Percentiles rank a stretch among this genome's conserved stretches.
phyloP scores from a whole-genome alignment of 2,113 vertebrate genomes.

The Electrona antarctica region DNA sequence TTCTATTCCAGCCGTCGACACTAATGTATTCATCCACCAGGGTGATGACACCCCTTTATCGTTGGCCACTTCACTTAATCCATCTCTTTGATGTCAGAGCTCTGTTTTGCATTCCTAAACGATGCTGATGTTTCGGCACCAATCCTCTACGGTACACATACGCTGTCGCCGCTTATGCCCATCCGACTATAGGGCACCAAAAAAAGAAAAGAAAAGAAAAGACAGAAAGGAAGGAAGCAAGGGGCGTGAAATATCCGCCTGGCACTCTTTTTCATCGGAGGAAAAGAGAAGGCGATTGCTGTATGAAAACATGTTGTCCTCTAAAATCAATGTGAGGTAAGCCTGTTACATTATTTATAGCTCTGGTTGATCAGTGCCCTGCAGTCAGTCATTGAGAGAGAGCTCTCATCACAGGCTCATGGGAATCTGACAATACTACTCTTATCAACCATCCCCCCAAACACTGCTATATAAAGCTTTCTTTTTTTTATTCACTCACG shows the following conservation, averaged over 20 bases:
- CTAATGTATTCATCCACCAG: slow-evolving; percentile 48
- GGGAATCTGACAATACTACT: slow-evolving; percentile 56
- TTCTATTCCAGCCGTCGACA: slow-evolving; percentile 36
- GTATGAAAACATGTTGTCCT: slow-evolving; percentile 39
- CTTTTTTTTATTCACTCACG: slow-evolving; percentile 28
- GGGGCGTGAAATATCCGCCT: not conserved
- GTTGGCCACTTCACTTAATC: slow-evolving; percentile 43
- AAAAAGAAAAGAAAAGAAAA: not conserved
- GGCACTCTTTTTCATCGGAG: slow-evolving; percentile 13
- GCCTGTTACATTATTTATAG: slow-evolving; percentile 50
- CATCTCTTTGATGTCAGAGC: slow-evolving; percentile 41
- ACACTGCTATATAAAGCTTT: slow-evolving; percentile 37
- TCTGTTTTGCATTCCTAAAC: slow-evolving; percentile 49
- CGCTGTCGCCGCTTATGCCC: slow-evolving; percentile 23
- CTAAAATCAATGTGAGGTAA: slow-evolving; percentile 49
- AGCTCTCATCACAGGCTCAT: slow-evolving; percentile 45
- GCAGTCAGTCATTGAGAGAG: slow-evolving; percentile 38
- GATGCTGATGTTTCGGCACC: slow-evolving; percentile 22
- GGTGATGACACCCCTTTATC: slow-evolving; percentile 37
- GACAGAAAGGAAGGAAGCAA: too few species aligned
- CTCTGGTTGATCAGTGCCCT: slow-evolving; percentile 19
- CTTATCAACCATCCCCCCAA: slow-evolving; percentile 50
- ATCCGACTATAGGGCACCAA: not conserved
- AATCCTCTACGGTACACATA: not conserved
- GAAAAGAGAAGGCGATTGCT: not conserved